Percentiles rank a stretch among this genome's conserved stretches.
phyloP scores from a whole-genome alignment of 2,113 vertebrate genomes.

The Apodemus speciosus region DNA sequence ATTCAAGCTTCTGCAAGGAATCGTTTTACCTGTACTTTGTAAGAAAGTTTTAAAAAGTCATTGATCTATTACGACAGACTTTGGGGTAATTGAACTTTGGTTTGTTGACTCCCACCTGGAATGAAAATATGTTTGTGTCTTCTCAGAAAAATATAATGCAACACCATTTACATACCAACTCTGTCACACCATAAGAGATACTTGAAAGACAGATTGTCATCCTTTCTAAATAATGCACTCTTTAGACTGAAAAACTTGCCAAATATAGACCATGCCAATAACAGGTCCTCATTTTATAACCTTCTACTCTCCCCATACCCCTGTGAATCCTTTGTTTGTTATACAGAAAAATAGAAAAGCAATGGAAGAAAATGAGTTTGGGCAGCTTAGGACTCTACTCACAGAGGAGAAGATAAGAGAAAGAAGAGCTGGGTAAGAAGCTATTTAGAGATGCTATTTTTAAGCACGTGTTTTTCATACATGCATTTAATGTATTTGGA shows the following conservation, averaged over 20 bases:
- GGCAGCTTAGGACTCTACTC: not conserved
- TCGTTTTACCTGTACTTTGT: not conserved
- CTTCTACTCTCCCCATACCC: not conserved
- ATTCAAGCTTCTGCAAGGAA: not conserved
- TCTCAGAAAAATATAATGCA: not conserved
- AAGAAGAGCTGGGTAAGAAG: not conserved
- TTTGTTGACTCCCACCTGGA: too few species aligned
- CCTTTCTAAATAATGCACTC: not conserved
- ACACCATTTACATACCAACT: not conserved
- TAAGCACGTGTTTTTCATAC: conserved; percentile 50
- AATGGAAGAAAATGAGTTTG: not conserved
- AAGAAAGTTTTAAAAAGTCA: not conserved
- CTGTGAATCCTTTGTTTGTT: not conserved
- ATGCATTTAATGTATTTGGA: conserved; percentile 54
- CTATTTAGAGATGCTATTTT: conserved; percentile 42
- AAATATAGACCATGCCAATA: not conserved
- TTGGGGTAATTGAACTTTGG: not conserved
- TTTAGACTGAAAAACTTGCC: not conserved
- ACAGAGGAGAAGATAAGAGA: not conserved
- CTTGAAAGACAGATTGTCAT: not conserved
- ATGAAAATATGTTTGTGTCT: not conserved
- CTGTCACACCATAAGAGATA: not conserved
- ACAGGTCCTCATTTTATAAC: not conserved
- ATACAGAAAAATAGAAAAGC: not conserved
- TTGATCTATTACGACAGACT: too few species aligned